Evolutionary conservation across 1,140 invertebrate genomes (phyloP).

Genomic region (Ceratosolen fusciceps): DNA sequence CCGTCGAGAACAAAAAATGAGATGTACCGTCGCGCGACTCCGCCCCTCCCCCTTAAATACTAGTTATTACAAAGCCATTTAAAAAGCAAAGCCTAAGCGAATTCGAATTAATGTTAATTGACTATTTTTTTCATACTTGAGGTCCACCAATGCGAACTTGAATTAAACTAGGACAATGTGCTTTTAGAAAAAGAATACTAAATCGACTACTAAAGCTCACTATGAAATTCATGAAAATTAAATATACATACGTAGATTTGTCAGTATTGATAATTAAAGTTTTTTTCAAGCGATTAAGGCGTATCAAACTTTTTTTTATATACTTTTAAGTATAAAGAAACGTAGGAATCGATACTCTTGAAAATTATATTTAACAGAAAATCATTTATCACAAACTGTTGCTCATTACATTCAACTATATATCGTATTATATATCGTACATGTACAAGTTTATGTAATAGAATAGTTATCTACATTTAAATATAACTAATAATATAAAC

Average conservation of each 20-base stretch:
- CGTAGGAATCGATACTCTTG: not conserved
- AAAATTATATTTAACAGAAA: not conserved
- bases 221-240: not conserved
- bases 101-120: not conserved
- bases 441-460: not conserved
- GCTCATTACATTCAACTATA: not conserved
- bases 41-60: not conserved
- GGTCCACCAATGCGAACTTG: not conserved
- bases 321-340: not conserved
- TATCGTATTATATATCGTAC: constrained; percentile 1
- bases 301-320: not conserved
- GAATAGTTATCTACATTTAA: no score
- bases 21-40: not conserved
- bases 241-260: not conserved
- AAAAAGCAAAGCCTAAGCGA: not conserved
- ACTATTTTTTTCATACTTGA: not conserved
- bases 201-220: not conserved
- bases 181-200: not conserved
- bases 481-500: no score
- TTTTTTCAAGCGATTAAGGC: not conserved
- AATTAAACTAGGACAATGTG: not conserved
- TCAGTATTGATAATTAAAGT: not conserved
- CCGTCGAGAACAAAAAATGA: not conserved
- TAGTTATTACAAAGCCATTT: not conserved
- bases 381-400: not conserved